Evolutionary conservation across 2,797 vertebrate genomes (phyloP).

Genomic region (Mus spretus): DNA sequence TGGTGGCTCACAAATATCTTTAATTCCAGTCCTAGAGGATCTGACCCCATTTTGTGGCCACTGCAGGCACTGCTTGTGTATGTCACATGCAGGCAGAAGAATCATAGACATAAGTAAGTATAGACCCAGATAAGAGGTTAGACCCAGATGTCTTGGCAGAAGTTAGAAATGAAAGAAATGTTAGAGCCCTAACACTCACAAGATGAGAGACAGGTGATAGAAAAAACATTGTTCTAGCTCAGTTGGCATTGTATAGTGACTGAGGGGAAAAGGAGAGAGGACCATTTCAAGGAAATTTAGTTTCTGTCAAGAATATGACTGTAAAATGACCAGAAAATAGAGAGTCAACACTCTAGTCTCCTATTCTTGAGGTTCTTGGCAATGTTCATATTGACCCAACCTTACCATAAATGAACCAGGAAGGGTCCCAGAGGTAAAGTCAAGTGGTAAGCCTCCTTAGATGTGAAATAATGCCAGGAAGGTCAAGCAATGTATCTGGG

Average conservation of each 20-base stretch:
- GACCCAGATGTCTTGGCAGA: neutral
- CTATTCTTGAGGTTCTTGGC: neutral
- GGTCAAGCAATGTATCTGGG: neutral
- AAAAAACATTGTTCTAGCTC: neutral
- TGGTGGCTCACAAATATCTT: neutral
- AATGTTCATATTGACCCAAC: neutral
- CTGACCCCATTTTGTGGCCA: neutral
- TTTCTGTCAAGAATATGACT: neutral
- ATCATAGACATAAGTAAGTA: neutral
- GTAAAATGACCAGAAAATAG: neutral
- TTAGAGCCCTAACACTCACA: neutral
- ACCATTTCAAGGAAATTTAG: neutral
- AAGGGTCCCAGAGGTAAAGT: neutral
- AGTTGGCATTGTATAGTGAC: neutral
- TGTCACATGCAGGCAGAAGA: neutral
- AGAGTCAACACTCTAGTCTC: neutral
- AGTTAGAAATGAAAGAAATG: neutral
- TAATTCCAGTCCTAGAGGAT: neutral
- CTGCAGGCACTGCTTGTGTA: neutral
- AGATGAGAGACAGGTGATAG: neutral
- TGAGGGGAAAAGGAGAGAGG: too few relatives aligned
- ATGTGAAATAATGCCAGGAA: neutral
- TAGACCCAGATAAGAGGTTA: neutral
- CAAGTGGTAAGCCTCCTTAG: neutral
- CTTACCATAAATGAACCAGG: neutral